Evolutionary conservation across 2,888 invertebrate species (phyloP).

Genomic region (Ctenicera cuprea): DNA sequence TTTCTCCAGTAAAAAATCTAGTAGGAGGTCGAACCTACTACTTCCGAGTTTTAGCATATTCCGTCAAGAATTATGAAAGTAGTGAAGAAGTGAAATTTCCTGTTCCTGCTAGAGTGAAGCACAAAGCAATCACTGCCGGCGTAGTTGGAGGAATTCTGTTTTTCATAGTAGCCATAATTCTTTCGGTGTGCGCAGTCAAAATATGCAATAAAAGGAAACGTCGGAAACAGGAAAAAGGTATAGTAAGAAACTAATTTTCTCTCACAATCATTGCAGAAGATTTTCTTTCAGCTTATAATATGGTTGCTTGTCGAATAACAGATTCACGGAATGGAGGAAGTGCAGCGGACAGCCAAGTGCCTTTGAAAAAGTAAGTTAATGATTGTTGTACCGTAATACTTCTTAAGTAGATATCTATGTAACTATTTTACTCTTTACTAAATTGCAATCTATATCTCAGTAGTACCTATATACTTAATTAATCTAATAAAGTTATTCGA

Average conservation of each 20-base stretch:
- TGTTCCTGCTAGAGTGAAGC: conserved; percentile 93
- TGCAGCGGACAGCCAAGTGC: conserved; percentile 94
- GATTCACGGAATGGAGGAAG: conserved; percentile 91
- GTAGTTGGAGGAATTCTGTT: conserved; percentile 97
- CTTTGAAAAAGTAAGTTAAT: conserved; percentile 95
- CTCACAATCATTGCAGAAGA: conserved; percentile 8
- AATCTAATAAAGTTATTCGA: conserved; percentile 14
- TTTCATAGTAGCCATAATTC: conserved; percentile 97
- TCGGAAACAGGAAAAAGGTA: conserved; percentile 98
- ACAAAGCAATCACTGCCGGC: conserved; percentile 97
- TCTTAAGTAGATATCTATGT: conserved; percentile 23
- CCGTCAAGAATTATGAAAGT: conserved; percentile 89
- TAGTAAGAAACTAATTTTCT: conserved; percentile 27
- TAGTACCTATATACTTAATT: conserved; percentile 22
- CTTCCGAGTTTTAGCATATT: conserved; percentile 93
- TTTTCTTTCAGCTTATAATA: conserved; percentile 93
- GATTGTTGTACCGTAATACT: conserved; percentile 16
- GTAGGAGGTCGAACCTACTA: conserved; percentile 94
- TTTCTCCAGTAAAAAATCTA: conserved; percentile 87
- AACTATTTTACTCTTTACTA: conserved; percentile 22
- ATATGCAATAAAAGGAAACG: conserved; percentile 98
- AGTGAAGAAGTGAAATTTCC: conserved; percentile 93
- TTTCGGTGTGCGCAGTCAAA: conserved; percentile 97
- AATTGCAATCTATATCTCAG: conserved; percentile 21
- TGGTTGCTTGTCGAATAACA: conserved; percentile 97